phyloP scores from a whole-genome alignment of 1,140 invertebrate species.

The Oryzaephilus surinamensis region DNA sequence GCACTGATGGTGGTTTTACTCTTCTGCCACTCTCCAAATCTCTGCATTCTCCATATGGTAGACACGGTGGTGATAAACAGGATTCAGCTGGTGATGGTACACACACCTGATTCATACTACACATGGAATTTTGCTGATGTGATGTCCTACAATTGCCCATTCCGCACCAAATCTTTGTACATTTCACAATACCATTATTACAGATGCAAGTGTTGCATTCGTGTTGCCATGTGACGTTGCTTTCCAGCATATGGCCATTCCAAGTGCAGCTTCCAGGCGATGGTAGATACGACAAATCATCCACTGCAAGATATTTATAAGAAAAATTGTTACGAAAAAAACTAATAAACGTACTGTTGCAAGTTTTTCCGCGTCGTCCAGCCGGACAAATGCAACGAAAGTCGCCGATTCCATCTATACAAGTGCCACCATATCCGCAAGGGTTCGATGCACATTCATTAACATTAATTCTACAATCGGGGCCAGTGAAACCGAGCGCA shows the following conservation, averaged over 20 bases:
- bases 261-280: conserved; percentile 43
- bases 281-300: conserved; percentile 33
- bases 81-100: conserved; percentile 63
- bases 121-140: conserved; percentile 38
- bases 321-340: not conserved
- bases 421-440: conserved; percentile 76
- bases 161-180: conserved; percentile 79
- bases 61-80: conserved; percentile 66
- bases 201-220: conserved; percentile 79
- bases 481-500: conserved; percentile 60
- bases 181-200: conserved; percentile 57
- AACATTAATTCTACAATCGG: conserved; percentile 63
- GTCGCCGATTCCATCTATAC: conserved; percentile 62
- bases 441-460: conserved; percentile 69
- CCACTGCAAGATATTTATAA: conserved; percentile 29
- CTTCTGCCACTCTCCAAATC: conserved; percentile 59
- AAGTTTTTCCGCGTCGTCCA: conserved; percentile 58
- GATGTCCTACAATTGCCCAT: conserved; percentile 56
- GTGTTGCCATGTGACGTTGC: conserved; percentile 54
- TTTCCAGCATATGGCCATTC: conserved; percentile 44
- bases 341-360: conserved; percentile 40
- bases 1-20: conserved; percentile 62
- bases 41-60: conserved; percentile 71
- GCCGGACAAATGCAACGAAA: conserved; percentile 74
- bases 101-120: conserved; percentile 57